Percentiles rank a stretch among this genome's conserved stretches.
phyloP scores from a whole-genome alignment of 2,797 vertebrate genomes.

The Gallinago solitaria region DNA sequence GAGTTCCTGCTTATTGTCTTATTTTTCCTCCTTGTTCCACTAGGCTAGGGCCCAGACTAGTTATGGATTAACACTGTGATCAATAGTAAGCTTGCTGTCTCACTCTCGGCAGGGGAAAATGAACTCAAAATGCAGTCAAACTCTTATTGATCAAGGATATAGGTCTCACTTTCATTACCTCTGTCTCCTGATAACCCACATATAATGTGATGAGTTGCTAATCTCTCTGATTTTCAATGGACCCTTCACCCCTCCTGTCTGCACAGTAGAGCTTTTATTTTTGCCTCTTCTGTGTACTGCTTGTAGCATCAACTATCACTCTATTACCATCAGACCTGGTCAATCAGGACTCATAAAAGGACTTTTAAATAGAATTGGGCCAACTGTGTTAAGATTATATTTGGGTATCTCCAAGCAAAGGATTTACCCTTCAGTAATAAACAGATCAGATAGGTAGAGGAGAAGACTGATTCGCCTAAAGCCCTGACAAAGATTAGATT shows the following conservation, averaged over 20 bases:
- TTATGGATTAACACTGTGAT: conserved; percentile 97
- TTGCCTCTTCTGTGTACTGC: conserved; percentile 72
- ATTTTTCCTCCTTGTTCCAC: conserved; percentile 87
- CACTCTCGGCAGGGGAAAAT: conserved; percentile 93
- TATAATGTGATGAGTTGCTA: conserved; percentile 96
- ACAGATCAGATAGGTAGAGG: not conserved
- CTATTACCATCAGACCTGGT: conserved; percentile 73
- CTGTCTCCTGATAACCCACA: conserved; percentile 94
- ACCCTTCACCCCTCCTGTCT: conserved; percentile 83
- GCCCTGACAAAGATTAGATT: not conserved
- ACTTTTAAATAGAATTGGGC: conserved; percentile 53
- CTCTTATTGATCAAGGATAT: conserved; percentile 94
- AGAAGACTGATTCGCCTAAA: not conserved
- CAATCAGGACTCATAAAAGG: conserved; percentile 72
- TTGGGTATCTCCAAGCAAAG: not conserved
- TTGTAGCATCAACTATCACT: conserved; percentile 67
- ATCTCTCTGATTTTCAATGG: conserved; percentile 95
- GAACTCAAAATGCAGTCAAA: conserved; percentile 98
- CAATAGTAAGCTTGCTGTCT: conserved; percentile 94
- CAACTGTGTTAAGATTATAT: not conserved
- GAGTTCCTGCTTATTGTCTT: conserved; percentile 88
- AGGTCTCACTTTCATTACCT: conserved; percentile 92
- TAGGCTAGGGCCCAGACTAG: conserved; percentile 89
- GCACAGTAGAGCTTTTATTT: conserved; percentile 71
- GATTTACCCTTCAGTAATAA: not conserved